Evolutionary conservation across 2,113 vertebrate genomes (phyloP).

Genomic region (Heteronetta atricapilla): DNA sequence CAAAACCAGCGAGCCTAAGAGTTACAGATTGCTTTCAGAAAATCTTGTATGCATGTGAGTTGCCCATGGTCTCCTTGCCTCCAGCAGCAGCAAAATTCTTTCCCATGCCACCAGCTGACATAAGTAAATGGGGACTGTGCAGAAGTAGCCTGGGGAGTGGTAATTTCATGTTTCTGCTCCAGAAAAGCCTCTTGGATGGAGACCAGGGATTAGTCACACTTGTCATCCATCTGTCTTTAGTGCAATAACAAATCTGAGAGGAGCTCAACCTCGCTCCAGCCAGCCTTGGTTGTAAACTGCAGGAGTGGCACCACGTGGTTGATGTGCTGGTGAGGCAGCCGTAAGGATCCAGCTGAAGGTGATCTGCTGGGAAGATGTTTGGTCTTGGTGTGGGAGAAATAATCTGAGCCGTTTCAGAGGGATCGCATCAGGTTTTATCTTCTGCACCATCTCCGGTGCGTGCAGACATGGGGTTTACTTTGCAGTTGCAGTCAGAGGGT

Average conservation of each 20-base stretch:
- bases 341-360: background rate
- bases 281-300: background rate
- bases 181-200: conserved; percentile 19
- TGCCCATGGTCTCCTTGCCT: conserved; percentile 2
- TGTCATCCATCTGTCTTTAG: conserved; percentile 21
- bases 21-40: conserved; percentile 3
- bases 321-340: background rate
- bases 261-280: background rate
- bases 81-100: background rate
- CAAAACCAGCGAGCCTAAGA: background rate
- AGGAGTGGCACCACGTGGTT: background rate
- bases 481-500: background rate
- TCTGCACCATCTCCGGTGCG: background rate
- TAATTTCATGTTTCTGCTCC: conserved; percentile 25
- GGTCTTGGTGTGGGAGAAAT: background rate
- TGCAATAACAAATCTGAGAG: background rate
- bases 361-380: background rate
- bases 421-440: background rate
- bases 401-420: background rate
- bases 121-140: background rate
- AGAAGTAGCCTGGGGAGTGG: conserved; percentile 39
- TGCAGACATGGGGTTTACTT: background rate
- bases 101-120: conserved; percentile 7
- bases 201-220: background rate
- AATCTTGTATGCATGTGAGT: background rate